phyloP scores from a whole-genome alignment of 1,140 invertebrate genomes.

The Bombus huntii region DNA sequence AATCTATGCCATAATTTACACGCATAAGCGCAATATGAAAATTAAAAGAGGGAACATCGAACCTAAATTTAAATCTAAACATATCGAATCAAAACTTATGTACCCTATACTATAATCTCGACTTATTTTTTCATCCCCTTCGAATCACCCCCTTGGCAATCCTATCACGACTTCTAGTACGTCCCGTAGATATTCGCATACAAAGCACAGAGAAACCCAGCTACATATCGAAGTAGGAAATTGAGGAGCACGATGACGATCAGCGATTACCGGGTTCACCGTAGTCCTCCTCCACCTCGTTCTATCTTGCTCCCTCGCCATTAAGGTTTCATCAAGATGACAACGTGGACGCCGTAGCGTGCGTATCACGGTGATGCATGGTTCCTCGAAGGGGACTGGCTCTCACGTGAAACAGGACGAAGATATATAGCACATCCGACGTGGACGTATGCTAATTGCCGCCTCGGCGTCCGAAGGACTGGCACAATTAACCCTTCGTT shows the following conservation, averaged over 20 bases:
- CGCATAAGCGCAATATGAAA: too few species aligned
- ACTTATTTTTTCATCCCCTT: too few species aligned
- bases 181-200: neutral
- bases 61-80: too few species aligned
- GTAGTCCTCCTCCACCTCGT: neutral
- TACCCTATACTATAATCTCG: too few species aligned
- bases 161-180: too few species aligned
- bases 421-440: slow-evolving; percentile 51
- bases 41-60: too few species aligned
- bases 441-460: slow-evolving; percentile 59
- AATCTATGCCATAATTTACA: too few species aligned
- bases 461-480: slow-evolving; percentile 21
- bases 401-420: slow-evolving; percentile 18
- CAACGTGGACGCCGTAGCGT: slow-evolving; percentile 14
- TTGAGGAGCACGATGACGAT: slow-evolving; percentile 64
- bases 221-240: slow-evolving; percentile 70
- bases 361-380: slow-evolving; percentile 54
- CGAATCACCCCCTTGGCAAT: too few species aligned
- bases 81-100: too few species aligned
- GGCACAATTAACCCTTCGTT: slow-evolving; percentile 54
- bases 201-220: slow-evolving; percentile 4
- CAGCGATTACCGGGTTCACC: slow-evolving; percentile 19
- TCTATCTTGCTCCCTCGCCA: neutral
- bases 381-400: slow-evolving; percentile 44
- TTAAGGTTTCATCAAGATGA: slow-evolving; percentile 62